Base-by-base conservation (phyloP, 2,888 invertebrate species). In the Cordilura impudica region DNA sequence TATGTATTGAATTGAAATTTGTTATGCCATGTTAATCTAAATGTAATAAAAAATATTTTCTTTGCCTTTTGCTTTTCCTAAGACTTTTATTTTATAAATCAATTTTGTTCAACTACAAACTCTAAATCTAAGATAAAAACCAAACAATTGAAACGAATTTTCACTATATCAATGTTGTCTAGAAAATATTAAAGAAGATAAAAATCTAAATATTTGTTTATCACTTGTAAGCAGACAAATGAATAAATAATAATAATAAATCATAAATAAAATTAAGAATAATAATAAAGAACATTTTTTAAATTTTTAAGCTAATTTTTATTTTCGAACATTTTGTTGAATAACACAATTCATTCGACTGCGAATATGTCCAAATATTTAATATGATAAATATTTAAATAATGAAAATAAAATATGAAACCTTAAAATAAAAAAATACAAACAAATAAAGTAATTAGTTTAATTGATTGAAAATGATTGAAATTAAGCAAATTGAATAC, bases 91-190 rank as follows among this genome's bases (percentile, higher is more conserved):
- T 39, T 39, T 39, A 39, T 39, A 39, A 26, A 54, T 4, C 8
- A 31, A 51, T 54, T 16, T 31, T 54, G 18, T 14, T 54, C 31
- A 12, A 12, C 31, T 61, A 43, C 14, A 43, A 26, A 63, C 45
- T 26, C 8, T 14, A 51, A n/a, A 21, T 19, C n/a, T n/a, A 45
- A 47, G 14, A 21, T 6, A 23, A 18, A 65, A 63, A 47, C 16
- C 19, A 63, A 56, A 63, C 60, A 6, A 21, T 66, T 45, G 39
- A 51, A 73, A 73, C 43, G 53, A 73, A 58, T 73, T 53, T 77
- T 71, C 58, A 58, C 56, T 70, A 69, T 35, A 70, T 76, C 45
- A 65, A 65, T 76, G 75, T 76, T 76, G 56, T 70, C 54, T 76
- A 58, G 53, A 66, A 10, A 29, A 18, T 56, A 29, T 10, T 10